Percentiles rank a stretch among this genome's conserved stretches.
Conservation (phyloP, 2,797 vertebrate species). For the Myotis pilosus region DNA sequence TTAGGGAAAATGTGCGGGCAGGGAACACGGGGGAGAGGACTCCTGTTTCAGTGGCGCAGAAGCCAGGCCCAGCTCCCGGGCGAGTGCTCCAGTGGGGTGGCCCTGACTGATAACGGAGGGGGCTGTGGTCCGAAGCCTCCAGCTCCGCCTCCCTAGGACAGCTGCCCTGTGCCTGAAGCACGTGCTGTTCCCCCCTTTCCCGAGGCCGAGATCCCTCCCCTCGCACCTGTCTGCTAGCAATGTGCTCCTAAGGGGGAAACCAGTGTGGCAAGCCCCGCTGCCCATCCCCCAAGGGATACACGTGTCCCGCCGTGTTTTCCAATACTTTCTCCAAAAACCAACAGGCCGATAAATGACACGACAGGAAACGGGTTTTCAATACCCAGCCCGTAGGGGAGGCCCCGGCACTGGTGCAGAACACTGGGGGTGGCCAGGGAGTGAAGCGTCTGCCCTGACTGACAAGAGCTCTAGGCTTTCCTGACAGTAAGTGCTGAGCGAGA, state of each 20-base stretch:
- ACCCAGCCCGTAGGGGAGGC: neutral
- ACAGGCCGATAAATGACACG: neutral
- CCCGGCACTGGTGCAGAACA: neutral
- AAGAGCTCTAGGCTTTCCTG: neutral
- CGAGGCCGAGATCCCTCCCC: accelerated
- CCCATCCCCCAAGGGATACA: neutral
- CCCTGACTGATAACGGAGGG: accelerated
- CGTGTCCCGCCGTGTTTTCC: neutral
- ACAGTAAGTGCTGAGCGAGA: neutral
- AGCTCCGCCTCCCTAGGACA: neutral
- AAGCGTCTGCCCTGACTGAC: neutral
- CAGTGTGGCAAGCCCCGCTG: neutral
- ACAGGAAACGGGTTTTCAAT: accelerated
- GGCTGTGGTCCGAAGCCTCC: neutral
- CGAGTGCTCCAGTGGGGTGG: accelerated
- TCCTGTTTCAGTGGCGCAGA: neutral
- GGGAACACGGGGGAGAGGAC: accelerated
- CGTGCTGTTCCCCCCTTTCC: neutral
- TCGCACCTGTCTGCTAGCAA: accelerated
- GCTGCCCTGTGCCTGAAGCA: accelerated
- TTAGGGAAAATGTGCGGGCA: accelerated
- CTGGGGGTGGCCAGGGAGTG: accelerated
- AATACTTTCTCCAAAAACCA: neutral
- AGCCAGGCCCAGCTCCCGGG: accelerated
- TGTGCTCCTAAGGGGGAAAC: neutral